Evolutionary conservation across 2,113 vertebrate genomes (phyloP).

Genomic region (Aldabrachelys gigantea): DNA sequence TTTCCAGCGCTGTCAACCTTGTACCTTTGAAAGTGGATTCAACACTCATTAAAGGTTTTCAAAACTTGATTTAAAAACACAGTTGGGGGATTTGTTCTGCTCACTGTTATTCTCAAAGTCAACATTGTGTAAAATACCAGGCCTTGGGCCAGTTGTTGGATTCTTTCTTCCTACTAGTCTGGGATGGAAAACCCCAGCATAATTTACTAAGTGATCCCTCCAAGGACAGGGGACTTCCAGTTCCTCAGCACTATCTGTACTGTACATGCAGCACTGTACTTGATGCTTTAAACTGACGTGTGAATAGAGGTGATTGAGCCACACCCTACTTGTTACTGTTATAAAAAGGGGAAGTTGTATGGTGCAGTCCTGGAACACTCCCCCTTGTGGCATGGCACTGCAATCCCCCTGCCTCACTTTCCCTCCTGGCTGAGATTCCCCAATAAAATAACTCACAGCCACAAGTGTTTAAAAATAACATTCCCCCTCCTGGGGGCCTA

Average conservation of each 20-base stretch:
- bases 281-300: background rate
- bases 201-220: background rate
- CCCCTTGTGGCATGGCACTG: background rate
- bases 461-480: background rate
- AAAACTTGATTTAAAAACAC: background rate
- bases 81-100: background rate
- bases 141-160: background rate
- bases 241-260: background rate
- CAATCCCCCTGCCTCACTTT: background rate
- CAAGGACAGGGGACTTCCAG: background rate
- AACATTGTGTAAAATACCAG: background rate
- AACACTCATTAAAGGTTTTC: too few species aligned
- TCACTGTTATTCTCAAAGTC: background rate
- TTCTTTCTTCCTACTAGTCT: background rate
- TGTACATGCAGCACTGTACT: background rate
- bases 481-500: background rate
- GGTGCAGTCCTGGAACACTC: background rate
- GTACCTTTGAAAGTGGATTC: too few species aligned
- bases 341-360: background rate
- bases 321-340: background rate
- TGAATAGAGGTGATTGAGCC: background rate
- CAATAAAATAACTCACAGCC: background rate
- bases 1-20: background rate
- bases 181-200: background rate
- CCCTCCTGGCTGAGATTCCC: background rate